Percentiles rank a stretch among this genome's conserved stretches.
These are phyloP conservation scores for Morelia viridis DNA, from an alignment of 2,797 vertebrate species.

Conservation along the genomic window DNA sequence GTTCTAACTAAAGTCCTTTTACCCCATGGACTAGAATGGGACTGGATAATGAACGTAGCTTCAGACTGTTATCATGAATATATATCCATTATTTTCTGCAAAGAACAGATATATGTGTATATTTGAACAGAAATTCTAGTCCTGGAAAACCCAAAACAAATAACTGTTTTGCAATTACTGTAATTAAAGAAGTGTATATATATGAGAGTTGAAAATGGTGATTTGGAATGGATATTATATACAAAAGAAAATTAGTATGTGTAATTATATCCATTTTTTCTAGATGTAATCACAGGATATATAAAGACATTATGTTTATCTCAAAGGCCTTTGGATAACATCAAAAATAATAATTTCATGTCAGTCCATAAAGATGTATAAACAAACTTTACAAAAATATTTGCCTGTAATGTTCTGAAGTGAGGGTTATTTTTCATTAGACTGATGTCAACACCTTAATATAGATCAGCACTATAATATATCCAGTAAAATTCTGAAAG, in stretches of 20 bases:
- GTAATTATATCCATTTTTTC: not conserved
- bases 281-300: not conserved
- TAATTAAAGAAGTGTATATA: not conserved
- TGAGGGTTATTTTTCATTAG: not conserved
- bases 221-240: not conserved
- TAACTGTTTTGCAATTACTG: not conserved
- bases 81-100: not conserved
- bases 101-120: not conserved
- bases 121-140: not conserved
- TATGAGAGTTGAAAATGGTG: not conserved
- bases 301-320: not conserved
- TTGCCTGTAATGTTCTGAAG: not conserved
- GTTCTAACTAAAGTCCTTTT: not conserved
- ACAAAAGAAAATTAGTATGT: not conserved
- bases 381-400: slow-evolving; percentile 9
- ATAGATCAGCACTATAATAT: not conserved
- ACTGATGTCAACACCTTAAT: not conserved
- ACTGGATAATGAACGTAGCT: not conserved
- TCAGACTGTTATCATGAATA: not conserved
- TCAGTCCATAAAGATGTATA: not conserved
- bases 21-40: not conserved
- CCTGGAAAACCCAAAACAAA: not conserved
- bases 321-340: not conserved
- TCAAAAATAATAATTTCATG: slow-evolving; percentile 15
- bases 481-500: slow-evolving; percentile 5